A percentile compares a stretch with the other conserved stretches of the same genome.
phyloP scores from a whole-genome alignment of 2,113 vertebrate species.

The Xiphophorus couchianus region DNA sequence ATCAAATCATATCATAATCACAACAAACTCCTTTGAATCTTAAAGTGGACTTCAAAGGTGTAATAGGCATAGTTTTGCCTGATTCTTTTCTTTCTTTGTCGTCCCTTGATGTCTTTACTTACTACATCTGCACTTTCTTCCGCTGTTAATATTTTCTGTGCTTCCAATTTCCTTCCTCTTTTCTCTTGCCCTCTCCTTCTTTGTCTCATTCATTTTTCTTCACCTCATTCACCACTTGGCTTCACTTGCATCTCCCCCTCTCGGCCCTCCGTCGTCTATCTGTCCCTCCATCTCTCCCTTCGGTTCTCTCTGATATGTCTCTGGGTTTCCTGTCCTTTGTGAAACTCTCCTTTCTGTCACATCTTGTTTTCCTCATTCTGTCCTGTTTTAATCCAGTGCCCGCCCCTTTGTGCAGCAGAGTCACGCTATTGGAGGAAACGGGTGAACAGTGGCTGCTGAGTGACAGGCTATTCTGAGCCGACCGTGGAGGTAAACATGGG shows the following conservation, averaged over 20 bases:
- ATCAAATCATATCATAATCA: conserved; percentile 60
- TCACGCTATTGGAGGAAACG: conserved; percentile 80
- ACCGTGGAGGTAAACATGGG: conserved; percentile 66
- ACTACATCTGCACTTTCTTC: conserved; percentile 24
- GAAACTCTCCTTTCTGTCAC: conserved; percentile 69
- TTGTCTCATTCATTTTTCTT: conserved; percentile 24
- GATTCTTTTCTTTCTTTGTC: conserved; percentile 6
- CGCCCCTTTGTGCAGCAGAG: conserved; percentile 46
- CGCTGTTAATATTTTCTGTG: conserved; percentile 4
- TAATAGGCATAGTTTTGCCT: conserved; percentile 27
- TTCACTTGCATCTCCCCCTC: conserved; percentile 8
- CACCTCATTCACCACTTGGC: conserved; percentile 16
- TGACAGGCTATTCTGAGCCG: conserved; percentile 76
- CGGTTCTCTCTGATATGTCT: conserved; percentile 63
- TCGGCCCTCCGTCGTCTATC: conserved; percentile 37
- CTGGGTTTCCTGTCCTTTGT: conserved; percentile 75
- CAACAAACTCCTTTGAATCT: conserved; percentile 35
- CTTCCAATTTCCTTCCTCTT: conserved; percentile 29
- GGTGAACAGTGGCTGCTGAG: conserved; percentile 68
- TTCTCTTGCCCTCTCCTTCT: conserved; percentile 8
- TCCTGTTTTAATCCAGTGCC: conserved; percentile 72
- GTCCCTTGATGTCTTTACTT: conserved; percentile 17
- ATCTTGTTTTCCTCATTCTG: conserved; percentile 78
- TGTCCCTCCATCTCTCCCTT: conserved; percentile 53
- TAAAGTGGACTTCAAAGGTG: conserved; percentile 61